Evolutionary conservation across 2,888 invertebrate genomes (phyloP), one percentile per base, ranked within the genome.

Genomic region (Drosophila prostipennis): DNA sequence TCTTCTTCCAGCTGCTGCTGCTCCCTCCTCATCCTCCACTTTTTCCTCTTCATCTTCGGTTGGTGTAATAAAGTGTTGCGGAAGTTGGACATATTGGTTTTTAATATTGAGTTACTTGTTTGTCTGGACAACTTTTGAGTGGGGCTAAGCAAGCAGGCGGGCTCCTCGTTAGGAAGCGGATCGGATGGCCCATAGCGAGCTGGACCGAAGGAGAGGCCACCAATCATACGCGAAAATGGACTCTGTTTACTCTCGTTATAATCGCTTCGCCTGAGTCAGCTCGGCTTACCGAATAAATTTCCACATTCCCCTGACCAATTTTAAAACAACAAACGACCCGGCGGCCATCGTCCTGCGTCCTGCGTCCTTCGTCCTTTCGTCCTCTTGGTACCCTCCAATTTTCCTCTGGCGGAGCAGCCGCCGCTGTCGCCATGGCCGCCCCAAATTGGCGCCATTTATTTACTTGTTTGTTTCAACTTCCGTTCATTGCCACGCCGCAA

Each of bases 391-490:
- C 26, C 26, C 26, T 26, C 26, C 26, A 26, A 26, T 26, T 26
- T 26, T 26, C 26, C 26, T 26, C 26, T 6, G 19, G 19, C 19
- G 19, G 19, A 19, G 19, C 19, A 19, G 19, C 19, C 19, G 19
- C 19, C 19, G 46, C 26, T 52, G 67, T 60, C 63, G 72, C 56
- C 67, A 56, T 56, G 52, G 70, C 57, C 78, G 81, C 76, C 87
- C 78, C 65, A 65, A 87, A 89, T 85, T 80, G 87, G 87, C 87
- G 89, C 87, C 87, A 83, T 87, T 89, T 88, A 87, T 87, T 86
- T 87, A 82, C 83, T 87, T 87, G 85, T 89, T 87, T 87, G 79
- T 83, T 78, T 85, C 87, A 85, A 77, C 87, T 84, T 85, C 82
- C 85, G 87, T 77, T 87, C 85, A 85, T 86, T 85, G 84, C 87